Conservation (phyloP, 2,113 vertebrate species). For the Sigmodon hispidus region DNA sequence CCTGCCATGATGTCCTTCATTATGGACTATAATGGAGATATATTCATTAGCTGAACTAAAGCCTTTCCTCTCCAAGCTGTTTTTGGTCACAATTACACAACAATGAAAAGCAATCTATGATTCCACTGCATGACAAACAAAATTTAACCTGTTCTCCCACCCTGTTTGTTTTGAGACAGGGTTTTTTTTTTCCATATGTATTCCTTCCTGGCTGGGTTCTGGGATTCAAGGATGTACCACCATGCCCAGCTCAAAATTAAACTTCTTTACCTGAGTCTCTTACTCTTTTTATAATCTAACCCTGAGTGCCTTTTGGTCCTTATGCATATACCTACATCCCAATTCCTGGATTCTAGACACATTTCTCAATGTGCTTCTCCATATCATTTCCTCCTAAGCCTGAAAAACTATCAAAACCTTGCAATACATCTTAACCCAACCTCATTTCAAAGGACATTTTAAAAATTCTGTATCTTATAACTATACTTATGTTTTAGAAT, state of each 20-base stretch:
- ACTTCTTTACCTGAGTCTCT: not conserved
- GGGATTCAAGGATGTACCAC: not conserved
- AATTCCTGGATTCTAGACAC: not conserved
- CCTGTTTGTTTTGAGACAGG: not conserved
- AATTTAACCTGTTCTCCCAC: not conserved
- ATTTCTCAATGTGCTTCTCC: not conserved
- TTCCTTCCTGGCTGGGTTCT: not conserved
- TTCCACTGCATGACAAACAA: not conserved
- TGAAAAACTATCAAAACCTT: slow-evolving; percentile 18
- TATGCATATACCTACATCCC: not conserved
- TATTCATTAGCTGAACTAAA: not conserved
- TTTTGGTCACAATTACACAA: not conserved
- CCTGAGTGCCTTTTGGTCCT: not conserved
- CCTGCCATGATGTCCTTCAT: not conserved
- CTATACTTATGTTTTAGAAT: not conserved
- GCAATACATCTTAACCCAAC: not conserved
- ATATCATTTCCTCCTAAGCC: slow-evolving; percentile 8
- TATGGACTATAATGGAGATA: not conserved
- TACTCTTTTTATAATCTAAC: not conserved
- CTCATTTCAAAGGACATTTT: slow-evolving; percentile 17
- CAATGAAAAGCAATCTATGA: not conserved
- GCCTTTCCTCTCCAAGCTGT: not conserved
- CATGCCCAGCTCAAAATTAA: not conserved
- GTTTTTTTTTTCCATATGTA: not conserved
- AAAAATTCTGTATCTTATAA: not conserved